phyloP scores from a whole-genome alignment of 1,140 invertebrate species.

The Mylabris phalerata region DNA sequence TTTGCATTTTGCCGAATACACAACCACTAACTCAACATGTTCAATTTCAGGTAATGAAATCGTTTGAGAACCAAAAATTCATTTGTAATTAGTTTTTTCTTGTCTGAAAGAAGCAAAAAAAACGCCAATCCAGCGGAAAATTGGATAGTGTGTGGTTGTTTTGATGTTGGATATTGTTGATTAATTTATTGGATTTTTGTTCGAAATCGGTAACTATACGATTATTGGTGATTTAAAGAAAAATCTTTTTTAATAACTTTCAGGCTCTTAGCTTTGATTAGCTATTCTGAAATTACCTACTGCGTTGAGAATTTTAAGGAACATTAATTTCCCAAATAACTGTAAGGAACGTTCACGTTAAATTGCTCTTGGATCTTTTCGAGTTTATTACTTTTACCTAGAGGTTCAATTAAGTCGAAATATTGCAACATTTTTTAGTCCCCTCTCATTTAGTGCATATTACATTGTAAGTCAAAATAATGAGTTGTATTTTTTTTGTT shows the following conservation, averaged over 20 bases:
- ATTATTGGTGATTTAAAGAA: background rate
- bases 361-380: constrained; percentile 10
- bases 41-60: constrained; percentile 12
- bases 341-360: constrained; percentile 7
- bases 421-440: constrained; percentile 12
- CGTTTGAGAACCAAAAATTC: constrained; percentile 6
- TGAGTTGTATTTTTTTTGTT: constrained; percentile 7
- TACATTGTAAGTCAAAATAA: constrained; percentile 15
- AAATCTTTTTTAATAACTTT: constrained; percentile 1
- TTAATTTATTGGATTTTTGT: constrained; percentile 4
- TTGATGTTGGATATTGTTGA: background rate
- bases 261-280: background rate
- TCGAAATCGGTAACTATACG: background rate
- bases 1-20: background rate
- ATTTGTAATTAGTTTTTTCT: constrained; percentile 11
- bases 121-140: background rate
- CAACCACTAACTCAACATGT: constrained; percentile 10
- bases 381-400: constrained; percentile 15
- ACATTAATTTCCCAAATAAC: constrained; percentile 10
- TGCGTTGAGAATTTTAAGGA: constrained; percentile 1
- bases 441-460: constrained; percentile 13
- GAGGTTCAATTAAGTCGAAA: constrained; percentile 15
- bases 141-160: too few species aligned
- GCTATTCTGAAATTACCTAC: background rate
- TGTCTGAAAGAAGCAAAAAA: background rate